Percentiles rank a stretch among this genome's conserved stretches.
phyloP scores from a whole-genome alignment of 2,888 invertebrate species.

The Cotesia congregata region DNA sequence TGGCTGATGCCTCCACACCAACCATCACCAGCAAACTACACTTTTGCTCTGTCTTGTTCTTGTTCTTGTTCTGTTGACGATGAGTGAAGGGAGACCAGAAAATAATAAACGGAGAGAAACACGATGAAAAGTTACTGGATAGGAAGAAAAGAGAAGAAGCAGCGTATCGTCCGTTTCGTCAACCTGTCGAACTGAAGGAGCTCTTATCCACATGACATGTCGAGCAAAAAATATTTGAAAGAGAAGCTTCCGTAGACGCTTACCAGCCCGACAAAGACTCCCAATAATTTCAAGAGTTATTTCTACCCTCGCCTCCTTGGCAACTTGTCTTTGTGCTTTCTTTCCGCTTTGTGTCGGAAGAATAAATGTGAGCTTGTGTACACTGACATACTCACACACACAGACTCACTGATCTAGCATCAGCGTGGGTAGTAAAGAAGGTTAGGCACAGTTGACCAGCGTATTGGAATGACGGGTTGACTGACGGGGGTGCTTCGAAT shows the following conservation, averaged over 20 bases:
- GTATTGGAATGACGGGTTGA: constrained; percentile 41
- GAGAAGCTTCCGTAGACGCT: neutral
- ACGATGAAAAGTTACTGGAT: constrained; percentile 3
- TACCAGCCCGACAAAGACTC: neutral
- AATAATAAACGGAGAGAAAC: constrained; percentile 9
- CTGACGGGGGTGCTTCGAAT: constrained; percentile 45
- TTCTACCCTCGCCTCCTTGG: neutral
- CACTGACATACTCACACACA: too few species aligned
- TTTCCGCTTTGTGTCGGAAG: neutral
- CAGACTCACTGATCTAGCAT: too few species aligned
- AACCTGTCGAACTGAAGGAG: constrained; percentile 36
- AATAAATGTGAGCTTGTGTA: neutral
- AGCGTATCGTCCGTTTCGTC: constrained; percentile 30
- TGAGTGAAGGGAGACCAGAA: constrained; percentile 11
- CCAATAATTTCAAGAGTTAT: neutral
- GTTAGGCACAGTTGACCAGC: constrained; percentile 33
- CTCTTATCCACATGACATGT: constrained; percentile 33
- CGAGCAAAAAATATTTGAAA: constrained; percentile 15
- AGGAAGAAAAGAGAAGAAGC: neutral
- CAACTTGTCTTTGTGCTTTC: neutral
- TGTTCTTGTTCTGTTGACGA: constrained; percentile 1
- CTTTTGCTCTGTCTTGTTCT: neutral
- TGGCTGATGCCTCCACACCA: neutral
- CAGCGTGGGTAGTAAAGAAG: constrained; percentile 14
- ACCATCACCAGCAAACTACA: neutral